Evolutionary conservation across 1,140 invertebrate species (phyloP).

Genomic region (Harlomillsia oculata): DNA sequence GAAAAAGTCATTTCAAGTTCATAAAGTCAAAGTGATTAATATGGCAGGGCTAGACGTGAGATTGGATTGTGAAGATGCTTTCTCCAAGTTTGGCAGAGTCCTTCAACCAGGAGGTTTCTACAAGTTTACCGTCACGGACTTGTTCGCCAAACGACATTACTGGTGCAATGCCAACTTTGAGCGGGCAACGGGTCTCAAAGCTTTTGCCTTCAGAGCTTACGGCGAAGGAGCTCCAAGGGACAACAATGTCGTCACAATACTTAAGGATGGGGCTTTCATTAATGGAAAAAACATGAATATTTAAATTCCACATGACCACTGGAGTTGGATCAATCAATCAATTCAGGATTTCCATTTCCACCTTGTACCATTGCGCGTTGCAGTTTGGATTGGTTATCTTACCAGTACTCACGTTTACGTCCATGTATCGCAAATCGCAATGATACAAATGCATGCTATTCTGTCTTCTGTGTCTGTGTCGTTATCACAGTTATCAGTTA

Average conservation of each 20-base stretch:
- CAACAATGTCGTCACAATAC: conserved; percentile 24
- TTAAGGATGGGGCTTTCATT: conserved; percentile 28
- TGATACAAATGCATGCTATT: too few species aligned
- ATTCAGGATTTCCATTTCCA: too few species aligned
- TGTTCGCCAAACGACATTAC: conserved; percentile 29
- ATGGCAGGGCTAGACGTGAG: conserved; percentile 7
- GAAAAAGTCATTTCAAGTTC: conserved; percentile 21
- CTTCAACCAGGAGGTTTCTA: conserved; percentile 18
- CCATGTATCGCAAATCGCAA: too few species aligned
- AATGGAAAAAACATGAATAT: conserved; percentile 24
- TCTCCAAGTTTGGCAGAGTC: conserved; percentile 25
- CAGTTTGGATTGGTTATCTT: too few species aligned
- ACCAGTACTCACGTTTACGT: too few species aligned
- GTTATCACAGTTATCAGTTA: too few species aligned
- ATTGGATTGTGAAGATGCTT: conserved; percentile 28
- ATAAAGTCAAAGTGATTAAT: conserved; percentile 26
- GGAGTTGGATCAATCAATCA: too few species aligned
- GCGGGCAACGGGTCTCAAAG: not conserved
- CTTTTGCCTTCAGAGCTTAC: conserved; percentile 27
- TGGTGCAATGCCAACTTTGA: conserved; percentile 19
- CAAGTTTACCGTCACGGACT: conserved; percentile 28
- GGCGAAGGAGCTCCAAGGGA: conserved; percentile 32
- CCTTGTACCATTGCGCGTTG: too few species aligned
- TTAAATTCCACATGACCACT: too few species aligned
- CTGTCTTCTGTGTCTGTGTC: too few species aligned